Evolutionary conservation across 2,113 vertebrate species (phyloP), one percentile per base, ranked within the genome.

Genomic region (Prolemur simus): DNA sequence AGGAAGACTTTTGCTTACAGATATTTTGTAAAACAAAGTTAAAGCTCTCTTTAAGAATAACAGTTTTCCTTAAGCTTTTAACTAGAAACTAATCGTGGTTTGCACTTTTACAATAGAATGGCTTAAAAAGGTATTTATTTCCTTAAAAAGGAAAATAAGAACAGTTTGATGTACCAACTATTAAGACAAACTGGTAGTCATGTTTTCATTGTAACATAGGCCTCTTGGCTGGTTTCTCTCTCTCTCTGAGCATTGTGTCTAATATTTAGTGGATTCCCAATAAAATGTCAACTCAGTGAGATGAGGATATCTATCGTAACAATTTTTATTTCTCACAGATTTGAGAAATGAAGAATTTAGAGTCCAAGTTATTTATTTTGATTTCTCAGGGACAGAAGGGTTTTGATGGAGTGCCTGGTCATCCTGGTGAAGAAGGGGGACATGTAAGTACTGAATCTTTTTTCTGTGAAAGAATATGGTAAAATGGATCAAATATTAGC

Each of bases 351-450:
- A 91, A 42, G 69, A 93, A 73, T 71, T 60, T 78, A 54, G n/a
- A 93, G 60, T 63, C n/a, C 15, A 77, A 71, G 1, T 93, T 96
- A 78, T 47, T 90, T 87, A 76, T 82, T 91, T 81, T 87, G 4
- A 39, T 68, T n/a, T 89, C 37, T 94, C 97, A 99, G 99, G 99
- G 99, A 18, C 10, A 13, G 1, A 8, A 34, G 0, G 99, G 99
- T 92, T 95, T 78, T 76, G 98, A 60, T 21, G 99, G 99, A 42
- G 95, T 97, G 89, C 96, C 97, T 14, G 99, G 99, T 0, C 98
- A 99, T 97, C 99, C 99, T 12, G 99, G 99, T 96, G 99, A 99
- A 8, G 99, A 99, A 97, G 99, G 99, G 77, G 92, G 94, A 13
- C 66, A 92, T 56, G 99, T 99, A 97, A 99, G 99, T 99, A 89